These are phyloP conservation scores for Menura novaehollandiae DNA, from an alignment of 2,113 vertebrate genomes.

Conservation along the genomic window DNA sequence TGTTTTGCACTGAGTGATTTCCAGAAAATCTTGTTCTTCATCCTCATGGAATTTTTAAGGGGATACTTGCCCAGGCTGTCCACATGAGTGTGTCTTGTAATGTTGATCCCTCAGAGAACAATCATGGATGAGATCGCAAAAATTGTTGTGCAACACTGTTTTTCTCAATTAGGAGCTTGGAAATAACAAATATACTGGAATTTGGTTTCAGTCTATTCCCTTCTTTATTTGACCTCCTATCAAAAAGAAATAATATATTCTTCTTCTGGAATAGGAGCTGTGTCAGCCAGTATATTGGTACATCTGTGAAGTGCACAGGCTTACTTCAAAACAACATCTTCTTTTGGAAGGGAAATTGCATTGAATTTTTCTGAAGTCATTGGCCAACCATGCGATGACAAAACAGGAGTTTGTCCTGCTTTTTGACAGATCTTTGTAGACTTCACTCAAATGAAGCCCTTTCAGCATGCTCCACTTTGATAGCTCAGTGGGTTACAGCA, in stretches of 20 bases:
- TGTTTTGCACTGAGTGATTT: not conserved
- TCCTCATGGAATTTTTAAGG: constrained; percentile 29
- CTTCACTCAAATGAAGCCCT: accelerated
- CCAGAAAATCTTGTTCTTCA: constrained; percentile 61
- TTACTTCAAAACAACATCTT: constrained; percentile 8
- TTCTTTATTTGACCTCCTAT: constrained; percentile 16
- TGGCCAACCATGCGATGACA: not conserved
- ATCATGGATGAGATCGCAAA: constrained; percentile 10
- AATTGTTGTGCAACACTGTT: constrained; percentile 55
- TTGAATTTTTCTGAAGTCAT: not conserved
- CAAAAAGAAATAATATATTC: not conserved
- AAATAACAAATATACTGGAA: constrained; percentile 52
- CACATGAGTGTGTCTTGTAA: constrained; percentile 25
- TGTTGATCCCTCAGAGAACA: constrained; percentile 57
- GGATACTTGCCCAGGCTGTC: constrained; percentile 29
- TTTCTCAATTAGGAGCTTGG: constrained; percentile 33
- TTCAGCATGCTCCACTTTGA: not conserved
- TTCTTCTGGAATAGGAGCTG: not conserved
- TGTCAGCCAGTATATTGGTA: not conserved
- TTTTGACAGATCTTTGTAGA: not conserved
- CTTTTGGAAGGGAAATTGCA: not conserved
- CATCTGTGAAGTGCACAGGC: not conserved
- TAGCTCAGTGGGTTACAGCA: not conserved
- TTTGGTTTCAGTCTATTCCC: not conserved
- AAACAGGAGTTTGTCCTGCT: not conserved